These are phyloP conservation scores for Lasioglossum lativentre DNA, from an alignment of 2,888 invertebrate species.

Conservation along the genomic window DNA sequence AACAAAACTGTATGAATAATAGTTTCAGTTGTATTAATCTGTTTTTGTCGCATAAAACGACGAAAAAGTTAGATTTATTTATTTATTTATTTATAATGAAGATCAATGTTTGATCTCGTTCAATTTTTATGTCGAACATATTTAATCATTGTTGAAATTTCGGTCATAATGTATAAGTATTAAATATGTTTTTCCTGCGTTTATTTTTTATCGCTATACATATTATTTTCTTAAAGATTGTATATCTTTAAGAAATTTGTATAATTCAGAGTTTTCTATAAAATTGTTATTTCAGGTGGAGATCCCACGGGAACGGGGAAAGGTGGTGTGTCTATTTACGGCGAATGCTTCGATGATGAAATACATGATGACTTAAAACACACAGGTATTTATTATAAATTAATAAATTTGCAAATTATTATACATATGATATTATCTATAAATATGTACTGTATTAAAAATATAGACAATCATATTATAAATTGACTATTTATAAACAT, in stretches of 20 bases:
- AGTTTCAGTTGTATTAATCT: not conserved
- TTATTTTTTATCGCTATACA: not conserved
- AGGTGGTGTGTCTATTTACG: constrained; percentile 98
- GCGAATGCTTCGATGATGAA: constrained; percentile 97
- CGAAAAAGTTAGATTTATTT: not conserved
- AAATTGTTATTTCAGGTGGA: constrained; percentile 86
- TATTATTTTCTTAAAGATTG: not conserved
- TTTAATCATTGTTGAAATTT: not conserved
- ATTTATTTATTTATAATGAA: not conserved
- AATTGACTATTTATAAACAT: not conserved
- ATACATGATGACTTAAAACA: constrained; percentile 97
- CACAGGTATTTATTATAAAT: constrained; percentile 87
- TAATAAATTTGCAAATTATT: not conserved
- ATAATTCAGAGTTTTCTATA: not conserved
- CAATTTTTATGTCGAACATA: not conserved
- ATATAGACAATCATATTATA: not conserved
- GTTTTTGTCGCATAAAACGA: not conserved
- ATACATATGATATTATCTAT: not conserved
- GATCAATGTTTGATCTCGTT: not conserved
- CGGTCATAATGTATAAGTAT: not conserved
- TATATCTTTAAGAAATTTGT: too few relatives aligned
- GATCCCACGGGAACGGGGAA: constrained; percentile 99
- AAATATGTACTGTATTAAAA: not conserved
- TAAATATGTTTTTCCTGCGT: not conserved
- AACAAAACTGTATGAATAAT: not conserved